These are phyloP conservation scores for Carcharodon carcharias DNA, from an alignment of 2,797 vertebrate species.

Conservation along the genomic window DNA sequence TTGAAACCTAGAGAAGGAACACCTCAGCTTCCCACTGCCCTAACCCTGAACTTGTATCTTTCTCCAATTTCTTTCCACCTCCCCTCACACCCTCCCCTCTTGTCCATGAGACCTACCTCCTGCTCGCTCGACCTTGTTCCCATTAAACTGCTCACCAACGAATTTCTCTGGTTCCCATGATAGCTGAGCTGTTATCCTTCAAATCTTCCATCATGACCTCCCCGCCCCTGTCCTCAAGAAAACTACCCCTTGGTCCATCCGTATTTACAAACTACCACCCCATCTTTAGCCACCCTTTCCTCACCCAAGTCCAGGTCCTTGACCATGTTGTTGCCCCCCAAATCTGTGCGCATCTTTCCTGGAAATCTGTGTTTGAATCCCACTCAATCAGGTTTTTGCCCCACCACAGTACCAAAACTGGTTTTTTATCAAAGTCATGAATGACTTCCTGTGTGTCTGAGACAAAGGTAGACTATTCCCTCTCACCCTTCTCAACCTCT, in stretches of 20 bases:
- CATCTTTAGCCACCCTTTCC: background rate
- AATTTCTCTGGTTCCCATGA: background rate
- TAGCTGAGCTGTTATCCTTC: background rate
- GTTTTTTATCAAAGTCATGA: background rate
- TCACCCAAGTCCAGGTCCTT: background rate
- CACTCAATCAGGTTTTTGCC: background rate
- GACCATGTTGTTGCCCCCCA: background rate
- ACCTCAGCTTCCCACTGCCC: background rate
- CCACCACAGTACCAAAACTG: background rate
- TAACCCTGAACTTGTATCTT: background rate
- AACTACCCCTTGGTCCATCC: background rate
- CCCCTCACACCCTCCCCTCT: background rate
- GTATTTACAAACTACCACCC: background rate
- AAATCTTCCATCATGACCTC: background rate
- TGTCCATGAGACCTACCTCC: background rate
- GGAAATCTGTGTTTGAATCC: background rate
- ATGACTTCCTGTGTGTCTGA: background rate
- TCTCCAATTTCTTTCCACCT: background rate
- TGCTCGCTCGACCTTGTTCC: background rate
- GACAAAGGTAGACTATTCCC: background rate
- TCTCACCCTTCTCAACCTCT: background rate
- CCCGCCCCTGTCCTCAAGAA: background rate
- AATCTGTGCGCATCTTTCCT: background rate
- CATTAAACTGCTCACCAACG: background rate
- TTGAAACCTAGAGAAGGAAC: background rate